phyloP scores from a whole-genome alignment of 92 coral and sea anemone genomes.

The Virgularia gustaviana region DNA sequence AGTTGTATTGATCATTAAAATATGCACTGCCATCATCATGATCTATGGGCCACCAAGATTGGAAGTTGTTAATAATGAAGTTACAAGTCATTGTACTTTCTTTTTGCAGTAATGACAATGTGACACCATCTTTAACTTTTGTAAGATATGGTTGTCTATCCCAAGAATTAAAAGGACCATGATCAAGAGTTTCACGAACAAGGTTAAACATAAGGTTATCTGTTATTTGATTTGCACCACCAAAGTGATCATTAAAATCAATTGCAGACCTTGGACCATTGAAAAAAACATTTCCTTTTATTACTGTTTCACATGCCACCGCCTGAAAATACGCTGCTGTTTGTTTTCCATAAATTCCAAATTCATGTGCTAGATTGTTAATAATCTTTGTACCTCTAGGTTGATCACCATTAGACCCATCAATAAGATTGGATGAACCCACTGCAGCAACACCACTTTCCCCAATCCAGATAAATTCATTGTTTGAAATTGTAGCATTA shows the following conservation, averaged over 20 bases:
- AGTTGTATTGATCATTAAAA: constrained; percentile 33
- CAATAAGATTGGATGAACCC: constrained; percentile 33
- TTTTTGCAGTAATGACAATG: constrained; percentile 19
- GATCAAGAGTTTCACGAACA: constrained; percentile 34
- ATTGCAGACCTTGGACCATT: constrained; percentile 37
- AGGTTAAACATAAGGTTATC: constrained; percentile 28
- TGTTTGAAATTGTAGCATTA: constrained; percentile 26
- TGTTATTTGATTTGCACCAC: constrained; percentile 29
- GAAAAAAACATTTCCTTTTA: constrained; percentile 31
- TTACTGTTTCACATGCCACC: constrained; percentile 21
- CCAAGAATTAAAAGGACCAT: constrained; percentile 40
- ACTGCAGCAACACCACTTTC: constrained; percentile 29
- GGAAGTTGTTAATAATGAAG: constrained; percentile 27
- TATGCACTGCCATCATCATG: constrained; percentile 39
- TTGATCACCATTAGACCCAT: constrained; percentile 32
- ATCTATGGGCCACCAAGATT: constrained; percentile 35
- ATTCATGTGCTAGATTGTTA: constrained; percentile 25
- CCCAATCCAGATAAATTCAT: constrained; percentile 40
- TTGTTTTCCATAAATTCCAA: constrained; percentile 36
- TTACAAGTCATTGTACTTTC: constrained; percentile 32
- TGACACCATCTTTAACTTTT: constrained; percentile 22
- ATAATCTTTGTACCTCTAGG: constrained; percentile 29
- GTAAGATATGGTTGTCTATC: constrained; percentile 41
- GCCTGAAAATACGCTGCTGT: constrained; percentile 31
- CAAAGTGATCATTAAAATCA: constrained; percentile 35